phyloP scores from a whole-genome alignment of 1,140 invertebrate genomes.

The Ceratina australensis region DNA sequence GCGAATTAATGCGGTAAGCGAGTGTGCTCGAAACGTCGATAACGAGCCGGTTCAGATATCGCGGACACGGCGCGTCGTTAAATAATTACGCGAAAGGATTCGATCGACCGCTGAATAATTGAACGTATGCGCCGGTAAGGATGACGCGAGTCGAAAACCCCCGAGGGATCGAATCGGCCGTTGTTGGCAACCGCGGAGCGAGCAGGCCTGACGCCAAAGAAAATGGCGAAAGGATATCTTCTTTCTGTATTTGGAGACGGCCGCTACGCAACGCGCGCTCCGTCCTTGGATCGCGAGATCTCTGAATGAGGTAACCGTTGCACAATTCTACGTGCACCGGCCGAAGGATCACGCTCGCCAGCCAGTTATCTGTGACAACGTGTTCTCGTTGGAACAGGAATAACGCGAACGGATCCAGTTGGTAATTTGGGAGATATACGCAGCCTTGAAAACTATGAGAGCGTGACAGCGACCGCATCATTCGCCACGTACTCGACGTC shows the following conservation, averaged over 20 bases:
- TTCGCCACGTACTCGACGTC: slow-evolving; percentile 31
- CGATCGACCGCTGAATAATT: too few species aligned
- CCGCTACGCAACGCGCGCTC: slow-evolving; percentile 59
- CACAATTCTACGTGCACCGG: slow-evolving; percentile 38
- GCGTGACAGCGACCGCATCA: slow-evolving; percentile 66
- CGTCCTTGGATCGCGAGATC: slow-evolving; percentile 70
- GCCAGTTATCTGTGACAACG: neutral
- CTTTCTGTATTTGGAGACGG: slow-evolving; percentile 68
- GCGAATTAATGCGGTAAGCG: neutral
- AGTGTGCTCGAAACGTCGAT: neutral
- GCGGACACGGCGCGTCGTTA: too few species aligned
- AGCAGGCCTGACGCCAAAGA: slow-evolving; percentile 33
- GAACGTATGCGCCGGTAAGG: too few species aligned
- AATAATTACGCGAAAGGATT: too few species aligned
- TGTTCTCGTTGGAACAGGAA: slow-evolving; percentile 4
- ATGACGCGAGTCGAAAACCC: neutral
- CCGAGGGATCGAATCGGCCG: neutral
- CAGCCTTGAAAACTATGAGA: slow-evolving; percentile 74
- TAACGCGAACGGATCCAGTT: slow-evolving; percentile 12
- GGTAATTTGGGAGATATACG: slow-evolving; percentile 50
- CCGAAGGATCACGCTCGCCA: neutral
- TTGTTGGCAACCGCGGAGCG: slow-evolving; percentile 27
- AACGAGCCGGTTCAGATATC: neutral
- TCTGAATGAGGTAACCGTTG: slow-evolving; percentile 63
- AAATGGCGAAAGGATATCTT: slow-evolving; percentile 47